Evolutionary conservation across 2,113 vertebrate species (phyloP), one percentile per base, ranked within the genome.

Genomic region (Odobenus rosmarus): DNA sequence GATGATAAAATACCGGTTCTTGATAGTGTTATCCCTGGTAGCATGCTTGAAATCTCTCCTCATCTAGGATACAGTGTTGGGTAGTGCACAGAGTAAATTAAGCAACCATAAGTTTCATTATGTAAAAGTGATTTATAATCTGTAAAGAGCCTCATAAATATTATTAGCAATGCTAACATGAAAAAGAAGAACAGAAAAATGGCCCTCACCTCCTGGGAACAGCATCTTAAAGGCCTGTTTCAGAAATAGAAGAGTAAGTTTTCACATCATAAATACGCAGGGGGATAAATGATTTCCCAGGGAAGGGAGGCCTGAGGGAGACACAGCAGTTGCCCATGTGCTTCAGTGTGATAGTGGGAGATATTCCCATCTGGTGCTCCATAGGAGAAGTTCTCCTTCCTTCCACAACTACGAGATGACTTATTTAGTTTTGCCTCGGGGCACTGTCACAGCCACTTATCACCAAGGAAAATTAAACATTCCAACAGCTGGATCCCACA

Each of bases 361-460:
- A 36, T 18, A 4, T 53, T 67, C 84, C 94, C 90, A 93, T 95
- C 90, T 90, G 81, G 87, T 33, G 23, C 81, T 95, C 42, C 14
- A 49, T 36, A 49, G 71, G 31, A 81, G 77, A 89, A 57, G 57
- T 26, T 64, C 87, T n/a, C 15, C 92, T 84, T 89, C 74, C 51
- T 88, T 84, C 80, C 28, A 57, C 72, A 95, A 21, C 57, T 67
- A 24, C n/a, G 59, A 94, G 51, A 72, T 88, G 57, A 87, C 46
- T 98, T 97, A 86, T 39, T 96, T 71, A 31, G 46, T 88, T 86
- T 86, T 39, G 71, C 95, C 90, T 90, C 46, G 26, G 77, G 94
- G 71, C 51, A 1, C 90, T 92, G 94, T 95, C 94, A 88, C 31
- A 69, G 84, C 51, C 85, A 85, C 77, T 96, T 93, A 93, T 8